These are phyloP conservation scores for Lordiphosa andalusiaca DNA, from an alignment of 2,888 invertebrate genomes.

Conservation along the genomic window DNA sequence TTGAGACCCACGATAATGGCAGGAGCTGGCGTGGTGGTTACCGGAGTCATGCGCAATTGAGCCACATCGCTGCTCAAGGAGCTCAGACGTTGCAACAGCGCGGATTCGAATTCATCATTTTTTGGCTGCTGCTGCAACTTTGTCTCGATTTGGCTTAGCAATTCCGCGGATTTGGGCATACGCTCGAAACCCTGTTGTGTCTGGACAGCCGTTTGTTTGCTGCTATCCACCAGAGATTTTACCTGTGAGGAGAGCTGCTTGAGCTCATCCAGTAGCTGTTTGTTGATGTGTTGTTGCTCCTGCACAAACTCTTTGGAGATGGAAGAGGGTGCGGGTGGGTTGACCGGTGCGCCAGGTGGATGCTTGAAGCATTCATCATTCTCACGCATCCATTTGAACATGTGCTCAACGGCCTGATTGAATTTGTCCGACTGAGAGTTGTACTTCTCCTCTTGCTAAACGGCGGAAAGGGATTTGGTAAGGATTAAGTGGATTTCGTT, in stretches of 20 bases:
- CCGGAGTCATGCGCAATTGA: slow-evolving; percentile 68
- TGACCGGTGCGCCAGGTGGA: slow-evolving; percentile 47
- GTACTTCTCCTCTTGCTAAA: slow-evolving; percentile 80
- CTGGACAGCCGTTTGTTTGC: slow-evolving; percentile 67
- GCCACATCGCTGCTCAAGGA: slow-evolving; percentile 80
- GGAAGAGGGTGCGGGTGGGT: slow-evolving; percentile 26
- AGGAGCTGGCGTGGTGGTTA: slow-evolving; percentile 20
- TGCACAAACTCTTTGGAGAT: slow-evolving; percentile 64
- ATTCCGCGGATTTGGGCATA: slow-evolving; percentile 69
- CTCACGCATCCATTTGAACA: slow-evolving; percentile 79
- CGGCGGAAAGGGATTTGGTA: background rate
- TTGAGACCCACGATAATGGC: slow-evolving; percentile 68
- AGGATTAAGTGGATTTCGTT: no score
- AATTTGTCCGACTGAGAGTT: slow-evolving; percentile 78
- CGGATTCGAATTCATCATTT: slow-evolving; percentile 80
- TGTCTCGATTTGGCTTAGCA: slow-evolving; percentile 76
- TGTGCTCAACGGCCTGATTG: slow-evolving; percentile 76
- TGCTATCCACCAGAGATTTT: slow-evolving; percentile 60
- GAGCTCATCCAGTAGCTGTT: slow-evolving; percentile 70
- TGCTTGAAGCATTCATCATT: slow-evolving; percentile 78
- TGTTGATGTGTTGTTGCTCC: slow-evolving; percentile 67
- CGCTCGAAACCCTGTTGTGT: slow-evolving; percentile 70
- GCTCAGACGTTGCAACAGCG: slow-evolving; percentile 80
- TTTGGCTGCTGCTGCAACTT: slow-evolving; percentile 76
- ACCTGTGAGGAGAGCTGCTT: slow-evolving; percentile 66